These are phyloP conservation scores for Coregonus suidteri DNA, from an alignment of 2,797 vertebrate genomes.

Conservation along the genomic window DNA sequence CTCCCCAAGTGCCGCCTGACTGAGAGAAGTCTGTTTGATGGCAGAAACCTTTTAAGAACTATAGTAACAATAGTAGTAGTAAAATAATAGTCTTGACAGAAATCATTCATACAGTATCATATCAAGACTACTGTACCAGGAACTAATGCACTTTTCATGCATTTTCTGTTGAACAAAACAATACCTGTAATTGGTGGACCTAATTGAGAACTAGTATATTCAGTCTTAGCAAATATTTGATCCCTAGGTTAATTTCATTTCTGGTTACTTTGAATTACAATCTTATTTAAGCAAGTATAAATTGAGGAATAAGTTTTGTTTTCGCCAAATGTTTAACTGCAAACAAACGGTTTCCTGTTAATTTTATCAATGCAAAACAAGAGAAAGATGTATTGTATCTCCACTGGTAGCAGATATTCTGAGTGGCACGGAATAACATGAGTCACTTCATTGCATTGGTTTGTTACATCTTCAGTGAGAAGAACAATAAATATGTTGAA, in stretches of 20 bases:
- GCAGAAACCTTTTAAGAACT: neutral
- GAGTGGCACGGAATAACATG: neutral
- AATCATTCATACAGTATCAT: neutral
- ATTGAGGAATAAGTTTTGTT: neutral
- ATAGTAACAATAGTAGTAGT: neutral
- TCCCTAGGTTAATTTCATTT: neutral
- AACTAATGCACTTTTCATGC: neutral
- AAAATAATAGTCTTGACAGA: neutral
- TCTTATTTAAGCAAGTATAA: neutral
- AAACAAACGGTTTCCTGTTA: neutral
- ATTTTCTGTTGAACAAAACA: neutral
- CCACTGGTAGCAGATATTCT: neutral
- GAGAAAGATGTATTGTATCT: neutral
- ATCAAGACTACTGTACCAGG: neutral
- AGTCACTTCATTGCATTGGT: neutral
- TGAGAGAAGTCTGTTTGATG: neutral
- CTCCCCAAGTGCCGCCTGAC: neutral
- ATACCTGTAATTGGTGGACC: neutral
- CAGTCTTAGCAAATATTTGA: neutral
- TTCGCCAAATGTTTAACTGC: neutral
- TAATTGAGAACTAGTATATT: neutral
- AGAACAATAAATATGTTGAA: neutral
- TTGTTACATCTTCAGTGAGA: neutral
- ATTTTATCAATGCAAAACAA: constrained; percentile 1
- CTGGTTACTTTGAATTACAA: neutral